Evolutionary conservation across 2,797 vertebrate genomes (phyloP), one percentile per base, ranked within the genome.

Genomic region (Acipenser ruthenus): DNA sequence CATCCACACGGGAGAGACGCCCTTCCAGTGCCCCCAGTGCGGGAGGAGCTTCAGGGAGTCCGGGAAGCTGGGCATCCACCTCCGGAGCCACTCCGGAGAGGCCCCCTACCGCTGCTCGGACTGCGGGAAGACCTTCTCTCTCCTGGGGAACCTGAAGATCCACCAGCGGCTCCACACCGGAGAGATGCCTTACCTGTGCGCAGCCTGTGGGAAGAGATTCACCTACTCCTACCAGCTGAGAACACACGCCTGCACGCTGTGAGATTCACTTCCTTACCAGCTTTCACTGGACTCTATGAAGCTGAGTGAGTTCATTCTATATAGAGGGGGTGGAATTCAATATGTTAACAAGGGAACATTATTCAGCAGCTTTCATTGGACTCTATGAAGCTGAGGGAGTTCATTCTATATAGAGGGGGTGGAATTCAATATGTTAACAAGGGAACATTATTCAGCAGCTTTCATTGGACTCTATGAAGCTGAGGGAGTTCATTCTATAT

Each of bases 41-140:
- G 87, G 85, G 50, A 79, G 80, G 78, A 79, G 82, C 48, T 91
- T 90, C 77, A 70, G 80, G 6, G 87, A 88, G 72, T 83, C 83
- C 68, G 87, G 82, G 70, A 84, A 84, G 15, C 77, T 88, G 72
- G 82, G 85, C 15, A 77, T 73, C 0, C 89, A 90, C 83, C 84
- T 86, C 60, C 81, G 89, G 10, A 79, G 84, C 0, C 86, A 87
- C 12, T 81, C 88, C 0, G 88, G 85, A 1, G 76, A 83, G 0
- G 82, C 88, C 70, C 69, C 86, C 0, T 90, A 86, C 70, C 75
- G 85, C 76, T 82, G 85, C 2, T 79, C 87, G 4, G 75, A 86
- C 50, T 85, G 78, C 0, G 86, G 83, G 0, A 89, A 81, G 64
- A 70, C 72, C 56, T 90, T 88, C 72, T 75, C 81, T 65, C 75